Percentiles rank a stretch among this genome's conserved stretches.
Evolutionary conservation across 2,113 vertebrate genomes (phyloP).

Genomic region (Helogale parvula): DNA sequence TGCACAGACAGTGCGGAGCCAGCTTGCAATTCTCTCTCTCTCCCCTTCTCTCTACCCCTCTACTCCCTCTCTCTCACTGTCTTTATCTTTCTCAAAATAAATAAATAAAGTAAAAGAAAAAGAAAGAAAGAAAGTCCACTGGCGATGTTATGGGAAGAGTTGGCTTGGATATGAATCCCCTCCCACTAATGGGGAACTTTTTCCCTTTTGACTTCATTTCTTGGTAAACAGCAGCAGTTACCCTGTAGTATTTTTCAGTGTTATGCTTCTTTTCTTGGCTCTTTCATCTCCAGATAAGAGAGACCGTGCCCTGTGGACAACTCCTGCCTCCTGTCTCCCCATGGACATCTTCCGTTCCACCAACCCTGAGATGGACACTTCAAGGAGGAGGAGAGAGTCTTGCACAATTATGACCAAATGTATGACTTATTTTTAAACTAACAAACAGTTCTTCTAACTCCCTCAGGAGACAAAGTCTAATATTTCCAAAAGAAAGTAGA

Average conservation of each 20-base stretch:
- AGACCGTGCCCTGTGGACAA: neutral
- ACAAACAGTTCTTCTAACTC: slow-evolving; percentile 56
- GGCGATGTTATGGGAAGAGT: neutral
- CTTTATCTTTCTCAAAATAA: too few relatives aligned
- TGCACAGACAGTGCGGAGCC: too few relatives aligned
- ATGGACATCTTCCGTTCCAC: neutral
- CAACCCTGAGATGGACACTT: neutral
- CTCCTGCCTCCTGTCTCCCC: neutral
- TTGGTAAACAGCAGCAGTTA: slow-evolving; percentile 14
- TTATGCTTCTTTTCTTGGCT: neutral
- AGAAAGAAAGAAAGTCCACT: neutral
- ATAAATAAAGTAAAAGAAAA: too few relatives aligned
- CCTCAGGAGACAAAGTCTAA: slow-evolving; percentile 1
- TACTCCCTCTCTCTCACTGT: too few relatives aligned
- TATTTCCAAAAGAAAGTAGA: slow-evolving; percentile 50
- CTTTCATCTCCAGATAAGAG: slow-evolving; percentile 30
- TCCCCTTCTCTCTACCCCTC: too few relatives aligned
- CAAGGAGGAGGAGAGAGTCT: slow-evolving; percentile 41
- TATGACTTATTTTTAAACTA: slow-evolving; percentile 66
- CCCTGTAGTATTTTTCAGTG: neutral
- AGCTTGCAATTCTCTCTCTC: too few relatives aligned
- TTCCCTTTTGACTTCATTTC: slow-evolving; percentile 51
- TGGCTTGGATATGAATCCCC: neutral
- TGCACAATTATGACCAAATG: slow-evolving; percentile 61
- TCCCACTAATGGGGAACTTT: neutral